A percentile compares a stretch with the other conserved stretches of the same genome.
phyloP scores from a whole-genome alignment of 2,888 invertebrate genomes.

The Sinelater perroti region DNA sequence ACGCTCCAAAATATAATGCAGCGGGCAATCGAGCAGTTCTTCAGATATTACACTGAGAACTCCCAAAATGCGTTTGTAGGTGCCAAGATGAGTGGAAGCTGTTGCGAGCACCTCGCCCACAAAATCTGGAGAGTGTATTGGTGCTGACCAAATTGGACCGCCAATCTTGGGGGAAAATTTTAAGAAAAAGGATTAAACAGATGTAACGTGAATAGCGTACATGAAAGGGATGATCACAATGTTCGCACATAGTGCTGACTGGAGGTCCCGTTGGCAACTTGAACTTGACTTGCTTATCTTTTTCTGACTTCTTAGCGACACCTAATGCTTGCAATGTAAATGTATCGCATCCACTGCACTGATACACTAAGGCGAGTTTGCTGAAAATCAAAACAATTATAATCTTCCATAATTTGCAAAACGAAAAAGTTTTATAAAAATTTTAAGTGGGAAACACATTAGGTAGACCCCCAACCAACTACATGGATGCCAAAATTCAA shows the following conservation, averaged over 20 bases:
- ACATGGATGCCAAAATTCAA: too few species aligned
- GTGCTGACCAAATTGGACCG: slow-evolving; percentile 94
- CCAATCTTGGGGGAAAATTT: slow-evolving; percentile 75
- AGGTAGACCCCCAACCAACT: too few species aligned
- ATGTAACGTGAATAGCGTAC: slow-evolving; percentile 61
- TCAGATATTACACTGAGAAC: slow-evolving; percentile 82
- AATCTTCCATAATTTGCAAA: too few species aligned
- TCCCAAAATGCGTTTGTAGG: slow-evolving; percentile 79
- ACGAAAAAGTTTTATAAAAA: too few species aligned
- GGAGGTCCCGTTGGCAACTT: slow-evolving; percentile 75
- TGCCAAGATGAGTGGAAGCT: slow-evolving; percentile 66
- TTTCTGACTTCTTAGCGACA: slow-evolving; percentile 66
- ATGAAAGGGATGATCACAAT: slow-evolving; percentile 80
- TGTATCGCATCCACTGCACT: slow-evolving; percentile 90
- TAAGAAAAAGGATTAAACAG: too few species aligned
- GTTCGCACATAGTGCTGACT: slow-evolving; percentile 72
- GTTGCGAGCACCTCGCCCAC: slow-evolving; percentile 70
- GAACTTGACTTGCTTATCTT: slow-evolving; percentile 69
- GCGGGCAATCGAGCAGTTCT: slow-evolving; percentile 84
- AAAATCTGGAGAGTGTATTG: slow-evolving; percentile 83
- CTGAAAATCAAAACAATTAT: slow-evolving; percentile 65
- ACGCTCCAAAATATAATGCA: slow-evolving; percentile 87
- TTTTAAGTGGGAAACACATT: too few species aligned
- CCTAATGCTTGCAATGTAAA: slow-evolving; percentile 82
- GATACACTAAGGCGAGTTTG: slow-evolving; percentile 87